A percentile compares a stretch with the other conserved stretches of the same genome.
phyloP scores from a whole-genome alignment of 1,140 invertebrate genomes.

The Solenopsis invicta region DNA sequence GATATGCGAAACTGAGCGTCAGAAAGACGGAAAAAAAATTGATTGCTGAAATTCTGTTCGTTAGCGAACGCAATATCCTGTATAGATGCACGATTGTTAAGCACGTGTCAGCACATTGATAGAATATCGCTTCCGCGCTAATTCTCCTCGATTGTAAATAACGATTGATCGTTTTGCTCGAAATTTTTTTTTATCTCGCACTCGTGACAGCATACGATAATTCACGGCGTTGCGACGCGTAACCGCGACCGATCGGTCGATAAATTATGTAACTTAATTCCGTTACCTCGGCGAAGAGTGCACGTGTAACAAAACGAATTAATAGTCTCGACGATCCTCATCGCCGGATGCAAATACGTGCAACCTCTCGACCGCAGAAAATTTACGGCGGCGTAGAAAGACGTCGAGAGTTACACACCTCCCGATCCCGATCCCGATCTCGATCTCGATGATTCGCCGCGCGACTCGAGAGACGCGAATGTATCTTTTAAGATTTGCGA shows the following conservation, averaged over 20 bases:
- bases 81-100: not conserved
- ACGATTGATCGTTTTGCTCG: constrained; percentile 28
- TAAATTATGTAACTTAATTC: constrained; percentile 64
- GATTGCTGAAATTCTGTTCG: constrained; percentile 13
- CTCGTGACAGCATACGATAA: constrained; percentile 21
- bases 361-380: constrained; percentile 28
- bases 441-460: constrained; percentile 15
- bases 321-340: constrained; percentile 16
- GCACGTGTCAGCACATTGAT: constrained; percentile 15
- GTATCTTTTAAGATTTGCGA: constrained; percentile 1
- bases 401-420: not conserved
- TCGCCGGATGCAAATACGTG: constrained; percentile 24
- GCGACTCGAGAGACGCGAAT: not conserved
- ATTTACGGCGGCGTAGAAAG: not conserved
- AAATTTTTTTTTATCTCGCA: not conserved
- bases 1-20: not conserved
- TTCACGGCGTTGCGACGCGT: constrained; percentile 35
- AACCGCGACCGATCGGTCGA: constrained; percentile 54
- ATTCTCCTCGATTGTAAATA: constrained; percentile 26
- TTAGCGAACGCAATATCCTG: not conserved
- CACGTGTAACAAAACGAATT: constrained; percentile 13
- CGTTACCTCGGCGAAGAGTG: constrained; percentile 38
- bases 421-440: constrained; percentile 11
- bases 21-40: not conserved
- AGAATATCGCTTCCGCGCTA: constrained; percentile 24